Base-by-base conservation (phyloP, 2,888 invertebrate species). In the Dexiosoma caninum region DNA sequence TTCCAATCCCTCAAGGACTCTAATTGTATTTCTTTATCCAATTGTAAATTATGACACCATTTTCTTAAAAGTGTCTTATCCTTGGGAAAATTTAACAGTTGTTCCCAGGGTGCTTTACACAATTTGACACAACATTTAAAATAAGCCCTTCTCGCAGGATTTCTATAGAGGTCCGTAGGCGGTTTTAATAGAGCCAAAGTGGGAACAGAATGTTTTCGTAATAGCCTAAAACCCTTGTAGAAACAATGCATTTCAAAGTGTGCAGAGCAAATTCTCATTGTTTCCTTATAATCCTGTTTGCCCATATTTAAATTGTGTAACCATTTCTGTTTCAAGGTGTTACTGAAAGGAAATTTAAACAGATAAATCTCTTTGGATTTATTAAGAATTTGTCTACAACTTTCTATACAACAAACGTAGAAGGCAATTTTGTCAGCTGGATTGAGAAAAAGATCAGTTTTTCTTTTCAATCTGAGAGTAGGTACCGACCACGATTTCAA, bases 31-130 rank as follows among this genome's bases (percentile, higher is more conserved):
- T 76, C 84, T n/a, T 66, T 57, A 9, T 49, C 21, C 1, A 81
- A 2, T n/a, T 85, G 85, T 0, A 88, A 85, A 57, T 87, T 87
- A 12, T 87, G 84, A 75, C 85, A 81, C 87, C 87, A 87, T 44
- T 86, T 87, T 8, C 86, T 82, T 32, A 86, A 32, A 2, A 83
- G 16, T 6, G 21, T 72, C 35, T 77, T 81, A 7, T 81, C 42
- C 14, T 77, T 81, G 6, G 81, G 81, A 4, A 81, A 81, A 16
- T 35, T 53, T 9, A 40, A 14, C 14, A 81, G 44, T 12, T 69
- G 32, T 9, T 35, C 0, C 55, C 72, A 62, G 9, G 76, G 66
- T 0, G 62, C 67, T 10, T 81, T 37, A 21, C 81, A 81, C 4
- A 51, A 10, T 16, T 72, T 32, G 9, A 77, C 77, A 53, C 77